Base-by-base conservation (phyloP, 2,797 vertebrate species). In the Chloroceryle inda region DNA sequence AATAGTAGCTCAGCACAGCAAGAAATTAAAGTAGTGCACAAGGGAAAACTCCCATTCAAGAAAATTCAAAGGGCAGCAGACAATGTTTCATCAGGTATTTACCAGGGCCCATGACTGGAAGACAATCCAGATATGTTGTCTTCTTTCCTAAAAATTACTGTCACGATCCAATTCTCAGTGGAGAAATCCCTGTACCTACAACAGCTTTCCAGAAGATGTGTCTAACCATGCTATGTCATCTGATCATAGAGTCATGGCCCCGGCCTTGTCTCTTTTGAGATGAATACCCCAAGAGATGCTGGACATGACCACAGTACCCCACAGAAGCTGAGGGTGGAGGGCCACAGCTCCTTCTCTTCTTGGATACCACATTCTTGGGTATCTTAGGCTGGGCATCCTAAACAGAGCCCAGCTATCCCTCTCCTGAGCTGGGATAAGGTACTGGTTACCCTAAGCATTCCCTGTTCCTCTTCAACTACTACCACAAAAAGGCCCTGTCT, bases 221-320 rank as follows among this genome's bases (percentile, higher is more conserved):
- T 89, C 44, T 23, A 35, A 16, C 35, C 2, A 0, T 2, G 29
- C 22, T 40, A 0, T 4, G 10, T 5, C 11, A 2, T 11, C 47
- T 26, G 35, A 42, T 33, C 31, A 31, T 4, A 35, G 6, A 37
- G 52, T 61, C 22, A 33, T 0, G 0, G 35, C 58, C 71, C 31
- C 0, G 0, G 31, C 29, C 37, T 44, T 8, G 4, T 13, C n/a
- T 53, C 45, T 47, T 47, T 22, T 23, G 45, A 47, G 45, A 47
- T 12, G 45, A 47, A 47, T 22, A 47, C 45, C 45, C 45, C 22
- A 12, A 26, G 27, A 50, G 37, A 53, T 37, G 56, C 42, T 23
- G 38, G 49, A 50, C 2, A 5, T 0, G 1, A 21, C n/a, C 63
- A 27, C 45, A 47, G 44, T 9, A 10, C 6, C 58, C 38, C 0